phyloP scores from a whole-genome alignment of 2,113 vertebrate genomes.

The Lamprotornis superbus region DNA sequence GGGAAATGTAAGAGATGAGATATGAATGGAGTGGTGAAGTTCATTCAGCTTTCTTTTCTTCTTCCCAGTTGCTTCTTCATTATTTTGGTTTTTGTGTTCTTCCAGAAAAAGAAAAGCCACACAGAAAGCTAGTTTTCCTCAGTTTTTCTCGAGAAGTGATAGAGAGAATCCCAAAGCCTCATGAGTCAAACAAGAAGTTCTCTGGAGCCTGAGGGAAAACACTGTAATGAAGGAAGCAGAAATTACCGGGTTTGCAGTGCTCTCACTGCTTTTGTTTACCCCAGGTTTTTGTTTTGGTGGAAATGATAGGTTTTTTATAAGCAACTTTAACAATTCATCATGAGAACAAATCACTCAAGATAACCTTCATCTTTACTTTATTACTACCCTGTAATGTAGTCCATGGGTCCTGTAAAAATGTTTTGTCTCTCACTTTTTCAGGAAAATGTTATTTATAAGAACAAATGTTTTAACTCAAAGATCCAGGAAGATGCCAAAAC shows the following conservation, averaged over 20 bases:
- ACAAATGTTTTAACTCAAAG: neutral
- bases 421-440: neutral
- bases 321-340: neutral
- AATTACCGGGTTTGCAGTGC: neutral
- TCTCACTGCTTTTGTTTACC: neutral
- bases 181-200: neutral
- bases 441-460: neutral
- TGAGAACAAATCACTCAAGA: neutral
- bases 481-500: neutral
- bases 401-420: neutral
- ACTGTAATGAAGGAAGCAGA: neutral
- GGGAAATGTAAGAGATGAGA: neutral
- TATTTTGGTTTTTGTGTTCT: neutral
- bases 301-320: rapidly evolving
- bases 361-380: neutral
- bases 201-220: neutral
- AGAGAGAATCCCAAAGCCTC: neutral
- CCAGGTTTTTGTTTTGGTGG: neutral
- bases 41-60: neutral
- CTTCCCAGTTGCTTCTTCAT: neutral
- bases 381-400: neutral
- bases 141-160: neutral
- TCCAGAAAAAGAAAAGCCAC: neutral
- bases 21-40: neutral
- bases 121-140: neutral